Conservation (phyloP, 2,113 vertebrate species). For the Crotophaga sulcirostris region DNA sequence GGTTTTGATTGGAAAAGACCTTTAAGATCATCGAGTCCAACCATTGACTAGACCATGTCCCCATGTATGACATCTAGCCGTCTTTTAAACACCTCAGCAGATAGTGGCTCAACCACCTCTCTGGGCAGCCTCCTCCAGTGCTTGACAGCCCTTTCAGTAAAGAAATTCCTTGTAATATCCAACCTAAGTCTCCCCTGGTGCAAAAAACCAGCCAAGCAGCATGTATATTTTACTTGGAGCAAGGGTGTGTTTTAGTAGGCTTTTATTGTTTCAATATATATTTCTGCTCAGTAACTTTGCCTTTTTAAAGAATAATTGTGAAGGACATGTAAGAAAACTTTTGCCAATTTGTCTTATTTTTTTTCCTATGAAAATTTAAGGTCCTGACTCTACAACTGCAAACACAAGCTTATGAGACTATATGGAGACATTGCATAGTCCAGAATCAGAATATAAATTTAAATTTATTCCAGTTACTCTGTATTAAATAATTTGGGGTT, state of each 20-base stretch:
- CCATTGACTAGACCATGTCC: too few relatives aligned
- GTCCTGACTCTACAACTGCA: not conserved
- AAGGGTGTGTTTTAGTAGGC: conserved; percentile 35
- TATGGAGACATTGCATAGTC: not conserved
- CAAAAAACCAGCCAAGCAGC: not conserved
- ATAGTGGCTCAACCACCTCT: too few relatives aligned
- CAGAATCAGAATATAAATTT: not conserved
- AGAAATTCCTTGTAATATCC: too few relatives aligned
- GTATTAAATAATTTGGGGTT: not conserved
- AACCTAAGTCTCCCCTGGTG: too few relatives aligned
- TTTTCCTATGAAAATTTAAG: not conserved
- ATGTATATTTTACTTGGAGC: conserved; percentile 46
- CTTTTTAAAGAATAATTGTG: not conserved
- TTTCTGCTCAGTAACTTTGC: not conserved
- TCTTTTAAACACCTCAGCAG: too few relatives aligned
- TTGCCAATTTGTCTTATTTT: not conserved
- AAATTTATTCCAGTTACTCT: not conserved
- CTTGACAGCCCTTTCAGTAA: too few relatives aligned
- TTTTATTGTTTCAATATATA: not conserved
- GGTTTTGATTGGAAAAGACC: too few relatives aligned
- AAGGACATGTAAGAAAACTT: not conserved
- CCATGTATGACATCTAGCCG: too few relatives aligned
- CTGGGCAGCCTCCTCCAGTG: too few relatives aligned
- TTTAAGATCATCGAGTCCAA: too few relatives aligned
- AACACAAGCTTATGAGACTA: not conserved